Conservation (phyloP, 2,797 vertebrate genomes). For the Harpagifer antarcticus region DNA sequence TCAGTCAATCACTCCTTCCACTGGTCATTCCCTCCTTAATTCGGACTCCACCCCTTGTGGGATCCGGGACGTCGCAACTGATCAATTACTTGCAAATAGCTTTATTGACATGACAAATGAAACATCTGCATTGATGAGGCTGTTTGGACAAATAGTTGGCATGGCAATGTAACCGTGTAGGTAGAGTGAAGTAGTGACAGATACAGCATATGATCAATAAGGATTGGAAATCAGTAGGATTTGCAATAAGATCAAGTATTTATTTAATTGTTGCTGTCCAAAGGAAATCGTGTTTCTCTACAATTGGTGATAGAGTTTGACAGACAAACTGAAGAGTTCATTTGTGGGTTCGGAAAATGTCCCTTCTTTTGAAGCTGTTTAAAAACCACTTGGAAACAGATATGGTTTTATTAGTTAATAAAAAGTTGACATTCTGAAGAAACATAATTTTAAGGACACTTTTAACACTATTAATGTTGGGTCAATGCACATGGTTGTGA, state of each 20-base stretch:
- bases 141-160: constrained; percentile 64
- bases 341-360: not conserved
- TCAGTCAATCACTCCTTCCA: constrained; percentile 56
- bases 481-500: not conserved
- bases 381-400: not conserved
- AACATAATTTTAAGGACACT: not conserved
- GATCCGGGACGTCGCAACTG: constrained; percentile 54
- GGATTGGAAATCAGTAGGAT: not conserved
- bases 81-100: constrained; percentile 81
- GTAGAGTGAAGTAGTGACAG: not conserved
- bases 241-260: not conserved
- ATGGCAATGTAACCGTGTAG: constrained; percentile 13
- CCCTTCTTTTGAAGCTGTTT: not conserved
- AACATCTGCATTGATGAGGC: constrained; percentile 75
- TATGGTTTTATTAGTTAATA: not conserved
- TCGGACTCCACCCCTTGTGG: constrained; percentile 57
- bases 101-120: constrained; percentile 81
- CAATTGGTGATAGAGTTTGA: not conserved
- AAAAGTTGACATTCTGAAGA: not conserved
- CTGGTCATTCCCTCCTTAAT: constrained; percentile 46
- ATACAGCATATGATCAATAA: not conserved
- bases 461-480: not conserved
- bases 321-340: not conserved
- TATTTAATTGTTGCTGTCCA: not conserved
- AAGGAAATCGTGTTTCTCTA: not conserved